Conservation (phyloP, 2,888 invertebrate species). For the Neocrepidodera transversa region DNA sequence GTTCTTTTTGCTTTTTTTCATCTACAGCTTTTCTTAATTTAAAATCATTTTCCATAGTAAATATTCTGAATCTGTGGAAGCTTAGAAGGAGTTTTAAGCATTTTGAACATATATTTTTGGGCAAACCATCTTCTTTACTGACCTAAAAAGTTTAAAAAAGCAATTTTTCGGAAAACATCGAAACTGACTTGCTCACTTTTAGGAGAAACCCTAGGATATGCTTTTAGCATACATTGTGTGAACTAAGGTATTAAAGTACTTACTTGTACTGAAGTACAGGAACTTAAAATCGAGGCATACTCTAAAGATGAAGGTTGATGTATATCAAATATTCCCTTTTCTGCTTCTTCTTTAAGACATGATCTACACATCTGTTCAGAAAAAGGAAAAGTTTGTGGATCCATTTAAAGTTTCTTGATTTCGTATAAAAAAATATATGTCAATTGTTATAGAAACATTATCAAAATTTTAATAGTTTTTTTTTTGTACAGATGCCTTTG, state of each 20-base stretch:
- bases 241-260: too few relatives aligned
- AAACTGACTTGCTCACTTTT: too few relatives aligned
- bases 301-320: slow-evolving; percentile 40
- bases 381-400: background rate
- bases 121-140: slow-evolving; percentile 42
- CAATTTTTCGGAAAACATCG: too few relatives aligned
- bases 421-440: too few relatives aligned
- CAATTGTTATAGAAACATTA: too few relatives aligned
- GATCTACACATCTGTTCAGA: slow-evolving; percentile 38
- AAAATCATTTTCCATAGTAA: slow-evolving; percentile 41
- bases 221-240: too few relatives aligned
- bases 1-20: slow-evolving; percentile 21
- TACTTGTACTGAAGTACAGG: slow-evolving; percentile 44
- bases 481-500: too few relatives aligned
- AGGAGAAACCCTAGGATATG: too few relatives aligned
- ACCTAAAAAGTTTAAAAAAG: slow-evolving; percentile 37
- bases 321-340: slow-evolving; percentile 41
- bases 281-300: slow-evolving; percentile 44
- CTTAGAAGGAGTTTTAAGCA: slow-evolving; percentile 42
- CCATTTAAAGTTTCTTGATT: too few relatives aligned
- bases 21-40: slow-evolving; percentile 36
- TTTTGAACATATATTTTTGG: slow-evolving; percentile 45
- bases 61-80: slow-evolving; percentile 45
- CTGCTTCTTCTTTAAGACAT: slow-evolving; percentile 42
- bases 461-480: too few relatives aligned